Percentiles rank a stretch among this genome's conserved stretches.
phyloP scores from a whole-genome alignment of 1,140 invertebrate genomes.

The Microvelia longipes region DNA sequence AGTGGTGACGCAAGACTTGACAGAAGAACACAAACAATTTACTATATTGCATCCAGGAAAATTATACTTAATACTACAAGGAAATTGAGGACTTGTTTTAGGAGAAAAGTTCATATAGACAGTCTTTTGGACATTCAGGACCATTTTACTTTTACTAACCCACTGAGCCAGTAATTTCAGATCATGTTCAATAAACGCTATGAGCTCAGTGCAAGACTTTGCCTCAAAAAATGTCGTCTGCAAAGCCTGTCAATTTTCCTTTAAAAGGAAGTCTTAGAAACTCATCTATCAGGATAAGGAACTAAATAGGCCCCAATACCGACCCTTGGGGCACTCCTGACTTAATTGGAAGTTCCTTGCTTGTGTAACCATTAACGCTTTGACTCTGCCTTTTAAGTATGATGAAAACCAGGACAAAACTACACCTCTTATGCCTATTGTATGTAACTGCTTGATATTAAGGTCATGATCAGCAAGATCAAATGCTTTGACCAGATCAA shows the following conservation, averaged over 20 bases:
- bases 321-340: not conserved
- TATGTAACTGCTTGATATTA: not conserved
- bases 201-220: not conserved
- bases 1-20: not conserved
- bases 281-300: not conserved
- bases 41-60: not conserved
- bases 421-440: not conserved
- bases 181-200: not conserved
- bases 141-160: not conserved
- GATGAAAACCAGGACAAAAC: not conserved
- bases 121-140: not conserved
- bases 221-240: not conserved
- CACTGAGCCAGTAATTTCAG: not conserved
- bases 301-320: not conserved
- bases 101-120: not conserved
- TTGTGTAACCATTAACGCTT: not conserved
- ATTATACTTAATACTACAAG: not conserved
- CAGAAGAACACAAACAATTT: not conserved
- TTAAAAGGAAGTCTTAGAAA: not conserved
- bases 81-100: not conserved
- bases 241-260: not conserved
- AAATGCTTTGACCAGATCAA: not conserved
- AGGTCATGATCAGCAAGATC: not conserved
- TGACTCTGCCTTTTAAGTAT: not conserved
- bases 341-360: not conserved